phyloP scores from a whole-genome alignment of 92 coral and sea anemone species.

The Heliopora coerulea region DNA sequence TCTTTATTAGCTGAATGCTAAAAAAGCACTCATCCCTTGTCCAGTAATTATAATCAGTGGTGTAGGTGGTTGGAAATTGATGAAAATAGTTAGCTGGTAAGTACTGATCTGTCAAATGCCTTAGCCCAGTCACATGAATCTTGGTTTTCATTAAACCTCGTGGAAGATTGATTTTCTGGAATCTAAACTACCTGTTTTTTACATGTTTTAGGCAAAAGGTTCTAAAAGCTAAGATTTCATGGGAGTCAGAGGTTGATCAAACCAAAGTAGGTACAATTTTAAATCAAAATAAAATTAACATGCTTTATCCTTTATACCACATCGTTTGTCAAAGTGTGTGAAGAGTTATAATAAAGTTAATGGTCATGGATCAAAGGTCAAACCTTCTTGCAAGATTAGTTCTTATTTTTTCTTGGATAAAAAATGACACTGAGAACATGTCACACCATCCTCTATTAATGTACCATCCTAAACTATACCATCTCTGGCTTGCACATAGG shows the following conservation, averaged over 20 bases:
- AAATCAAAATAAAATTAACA: not conserved
- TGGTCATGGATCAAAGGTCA: no score
- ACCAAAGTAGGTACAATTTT: constrained; percentile 64
- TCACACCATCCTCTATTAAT: no score
- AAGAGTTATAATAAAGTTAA: no score
- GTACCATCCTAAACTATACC: no score
- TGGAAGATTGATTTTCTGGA: not conserved
- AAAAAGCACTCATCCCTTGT: constrained; percentile 55
- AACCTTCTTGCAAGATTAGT: no score
- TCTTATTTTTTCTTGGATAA: not conserved
- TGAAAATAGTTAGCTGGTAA: constrained; percentile 79
- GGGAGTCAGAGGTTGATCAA: constrained; percentile 71
- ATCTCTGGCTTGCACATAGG: no score
- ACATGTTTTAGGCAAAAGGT: constrained; percentile 52
- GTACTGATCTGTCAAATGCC: not conserved
- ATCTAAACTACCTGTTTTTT: not conserved
- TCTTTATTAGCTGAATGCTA: constrained; percentile 69
- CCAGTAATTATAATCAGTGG: constrained; percentile 87
- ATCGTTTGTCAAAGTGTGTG: not conserved
- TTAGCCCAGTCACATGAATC: not conserved
- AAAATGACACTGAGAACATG: no score
- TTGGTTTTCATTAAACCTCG: not conserved
- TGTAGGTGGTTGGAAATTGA: constrained; percentile 81
- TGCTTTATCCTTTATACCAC: no score
- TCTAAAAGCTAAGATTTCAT: constrained; percentile 81